Evolutionary conservation across 2,888 invertebrate species (phyloP).

Genomic region (Agrenia bidenticulata): DNA sequence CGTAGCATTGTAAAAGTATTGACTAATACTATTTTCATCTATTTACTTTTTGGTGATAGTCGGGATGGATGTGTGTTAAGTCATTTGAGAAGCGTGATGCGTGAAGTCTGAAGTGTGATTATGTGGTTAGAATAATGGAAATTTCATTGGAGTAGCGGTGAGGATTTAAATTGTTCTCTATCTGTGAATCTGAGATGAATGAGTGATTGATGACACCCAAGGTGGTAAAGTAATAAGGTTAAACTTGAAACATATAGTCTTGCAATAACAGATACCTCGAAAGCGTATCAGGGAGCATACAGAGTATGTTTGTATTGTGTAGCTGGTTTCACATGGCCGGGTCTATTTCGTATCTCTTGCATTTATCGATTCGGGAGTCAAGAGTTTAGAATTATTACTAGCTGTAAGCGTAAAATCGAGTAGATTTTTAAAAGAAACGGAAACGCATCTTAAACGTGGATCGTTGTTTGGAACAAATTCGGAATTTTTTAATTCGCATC

Average conservation of each 20-base stretch:
- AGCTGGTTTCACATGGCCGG: constrained; percentile 4
- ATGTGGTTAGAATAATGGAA: too few relatives aligned
- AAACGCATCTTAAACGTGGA: constrained; percentile 13
- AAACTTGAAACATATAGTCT: too few relatives aligned
- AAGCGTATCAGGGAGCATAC: constrained; percentile 9
- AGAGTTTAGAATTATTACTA: background rate
- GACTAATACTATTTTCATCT: too few relatives aligned
- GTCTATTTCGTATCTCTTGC: background rate
- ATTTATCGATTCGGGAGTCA: constrained; percentile 6
- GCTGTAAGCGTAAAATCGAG: background rate
- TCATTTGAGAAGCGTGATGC: too few relatives aligned
- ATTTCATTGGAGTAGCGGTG: too few relatives aligned
- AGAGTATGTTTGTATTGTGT: constrained; percentile 14
- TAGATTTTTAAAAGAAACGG: background rate
- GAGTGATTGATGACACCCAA: background rate
- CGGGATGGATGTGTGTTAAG: too few relatives aligned
- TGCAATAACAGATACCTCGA: background rate
- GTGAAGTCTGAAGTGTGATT: too few relatives aligned
- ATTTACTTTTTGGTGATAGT: too few relatives aligned
- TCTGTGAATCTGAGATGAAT: constrained; percentile 3
- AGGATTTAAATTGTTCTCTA: background rate
- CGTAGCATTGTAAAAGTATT: too few relatives aligned
- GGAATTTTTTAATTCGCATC: constrained; percentile 11
- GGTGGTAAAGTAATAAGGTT: too few relatives aligned
- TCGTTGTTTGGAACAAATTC: constrained; percentile 8